phyloP scores from a whole-genome alignment of 2,888 invertebrate species.

The Drosophila mulleri region DNA sequence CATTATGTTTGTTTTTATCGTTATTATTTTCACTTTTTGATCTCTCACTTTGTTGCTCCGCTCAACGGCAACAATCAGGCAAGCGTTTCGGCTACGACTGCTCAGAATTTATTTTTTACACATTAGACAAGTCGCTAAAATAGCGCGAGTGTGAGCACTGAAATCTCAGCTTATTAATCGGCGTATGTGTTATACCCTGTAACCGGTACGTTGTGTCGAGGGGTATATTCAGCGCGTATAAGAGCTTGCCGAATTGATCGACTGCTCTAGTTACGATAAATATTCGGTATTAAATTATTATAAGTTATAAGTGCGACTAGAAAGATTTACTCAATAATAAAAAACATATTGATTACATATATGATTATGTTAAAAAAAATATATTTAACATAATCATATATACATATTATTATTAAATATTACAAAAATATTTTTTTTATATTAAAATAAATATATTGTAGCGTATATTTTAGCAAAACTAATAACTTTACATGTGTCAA shows the following conservation, averaged over 20 bases:
- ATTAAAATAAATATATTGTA: no score
- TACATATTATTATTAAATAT: no score
- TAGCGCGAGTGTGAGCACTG: conserved; percentile 24
- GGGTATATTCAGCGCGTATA: not conserved
- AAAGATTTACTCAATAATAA: no score
- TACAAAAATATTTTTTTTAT: not conserved
- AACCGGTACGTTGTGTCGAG: not conserved
- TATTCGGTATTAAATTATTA: no score
- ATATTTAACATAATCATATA: no score
- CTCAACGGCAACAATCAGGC: conserved; percentile 20
- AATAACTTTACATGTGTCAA: no score
- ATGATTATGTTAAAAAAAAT: no score
- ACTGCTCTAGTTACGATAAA: no score
- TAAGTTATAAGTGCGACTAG: no score
- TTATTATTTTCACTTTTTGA: not conserved
- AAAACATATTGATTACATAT: no score
- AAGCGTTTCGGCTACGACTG: conserved; percentile 49
- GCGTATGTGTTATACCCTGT: conserved; percentile 26
- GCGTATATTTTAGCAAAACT: no score
- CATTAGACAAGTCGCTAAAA: conserved; percentile 36
- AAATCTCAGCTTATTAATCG: conserved; percentile 41
- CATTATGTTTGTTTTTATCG: conserved; percentile 24
- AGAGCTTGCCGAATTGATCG: not conserved
- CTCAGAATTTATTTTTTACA: conserved; percentile 24
- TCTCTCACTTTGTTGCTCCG: conserved; percentile 1